These are phyloP conservation scores for Microcebus murinus DNA, from an alignment of 2,113 vertebrate species.

Conservation along the genomic window DNA sequence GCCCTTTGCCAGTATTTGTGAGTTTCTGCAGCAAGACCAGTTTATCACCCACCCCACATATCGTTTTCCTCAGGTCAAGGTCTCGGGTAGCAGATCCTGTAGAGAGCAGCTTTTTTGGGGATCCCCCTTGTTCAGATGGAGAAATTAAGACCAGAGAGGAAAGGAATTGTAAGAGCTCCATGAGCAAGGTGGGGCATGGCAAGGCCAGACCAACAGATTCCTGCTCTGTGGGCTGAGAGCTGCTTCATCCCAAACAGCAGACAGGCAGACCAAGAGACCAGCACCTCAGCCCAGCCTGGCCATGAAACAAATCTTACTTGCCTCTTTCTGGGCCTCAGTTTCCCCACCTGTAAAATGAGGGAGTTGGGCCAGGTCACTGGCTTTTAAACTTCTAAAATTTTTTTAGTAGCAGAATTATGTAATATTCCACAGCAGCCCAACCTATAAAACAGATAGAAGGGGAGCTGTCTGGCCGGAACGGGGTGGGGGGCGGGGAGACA, in stretches of 20 bases:
- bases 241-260: neutral
- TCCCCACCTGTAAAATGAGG: conserved; percentile 31
- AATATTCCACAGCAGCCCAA: neutral
- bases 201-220: neutral
- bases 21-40: neutral
- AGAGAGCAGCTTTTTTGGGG: neutral
- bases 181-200: neutral
- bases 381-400: neutral
- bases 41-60: neutral
- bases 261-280: neutral
- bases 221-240: neutral
- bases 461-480: neutral
- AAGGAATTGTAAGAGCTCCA: neutral
- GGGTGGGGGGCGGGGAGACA: rapidly evolving
- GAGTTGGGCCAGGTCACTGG: neutral
- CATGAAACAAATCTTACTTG: neutral
- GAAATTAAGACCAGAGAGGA: neutral
- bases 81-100: neutral
- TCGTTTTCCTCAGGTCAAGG: neutral
- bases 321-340: conserved; percentile 31
- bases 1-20: neutral
- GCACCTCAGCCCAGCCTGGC: neutral
- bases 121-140: neutral
- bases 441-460: neutral
- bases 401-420: neutral